Percentiles rank a stretch among this genome's conserved stretches.
Evolutionary conservation across 2,888 invertebrate genomes (phyloP).

Genomic region (Polia nebulosa): DNA sequence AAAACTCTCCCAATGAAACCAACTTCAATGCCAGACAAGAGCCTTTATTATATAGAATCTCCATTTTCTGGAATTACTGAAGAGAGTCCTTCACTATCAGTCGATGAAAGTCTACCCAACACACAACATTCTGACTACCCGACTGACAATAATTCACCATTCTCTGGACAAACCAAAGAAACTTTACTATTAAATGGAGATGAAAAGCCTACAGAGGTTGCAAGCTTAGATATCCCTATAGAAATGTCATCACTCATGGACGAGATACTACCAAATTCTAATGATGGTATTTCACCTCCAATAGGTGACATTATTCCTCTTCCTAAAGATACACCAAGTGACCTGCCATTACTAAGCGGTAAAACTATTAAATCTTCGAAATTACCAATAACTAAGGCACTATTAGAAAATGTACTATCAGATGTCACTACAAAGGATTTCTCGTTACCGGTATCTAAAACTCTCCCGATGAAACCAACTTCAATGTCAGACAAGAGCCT

Average conservation of each 20-base stretch:
- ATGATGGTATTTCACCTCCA: no score
- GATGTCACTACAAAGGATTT: slow-evolving; percentile 11
- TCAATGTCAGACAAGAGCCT: not conserved
- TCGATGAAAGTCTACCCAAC: not conserved
- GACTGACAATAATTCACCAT: not conserved
- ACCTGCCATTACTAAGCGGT: no score
- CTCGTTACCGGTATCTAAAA: not conserved
- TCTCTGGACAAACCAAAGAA: not conserved
- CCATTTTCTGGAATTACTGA: not conserved
- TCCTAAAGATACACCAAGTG: no score
- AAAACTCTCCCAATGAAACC: not conserved
- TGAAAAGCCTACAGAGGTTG: not conserved
- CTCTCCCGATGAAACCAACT: not conserved
- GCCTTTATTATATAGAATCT: not conserved
- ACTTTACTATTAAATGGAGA: not conserved
- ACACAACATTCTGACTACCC: not conserved
- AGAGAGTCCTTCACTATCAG: no score
- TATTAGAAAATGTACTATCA: slow-evolving; percentile 28
- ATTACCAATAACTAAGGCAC: slow-evolving; percentile 20
- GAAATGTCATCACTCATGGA: no score
- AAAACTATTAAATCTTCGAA: no score
- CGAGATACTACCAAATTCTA: no score
- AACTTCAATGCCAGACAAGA: not conserved
- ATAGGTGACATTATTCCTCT: no score
- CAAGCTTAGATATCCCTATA: no score